Evolutionary conservation across 2,888 invertebrate genomes (phyloP).

Genomic region (Trichopria drosophilae): DNA sequence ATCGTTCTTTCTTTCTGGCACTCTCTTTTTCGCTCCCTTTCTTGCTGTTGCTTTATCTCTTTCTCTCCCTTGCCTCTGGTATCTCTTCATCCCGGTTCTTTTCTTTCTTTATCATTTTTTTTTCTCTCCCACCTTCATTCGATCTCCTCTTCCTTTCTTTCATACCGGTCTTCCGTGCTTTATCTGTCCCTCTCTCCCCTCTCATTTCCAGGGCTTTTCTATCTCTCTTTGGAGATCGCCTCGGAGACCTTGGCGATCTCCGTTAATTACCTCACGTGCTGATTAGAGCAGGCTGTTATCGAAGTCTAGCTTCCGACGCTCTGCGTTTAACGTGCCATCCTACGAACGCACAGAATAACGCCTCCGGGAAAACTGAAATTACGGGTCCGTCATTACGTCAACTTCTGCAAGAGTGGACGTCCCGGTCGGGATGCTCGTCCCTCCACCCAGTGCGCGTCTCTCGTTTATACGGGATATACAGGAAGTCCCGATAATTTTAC

Average conservation of each 20-base stretch:
- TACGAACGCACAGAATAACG: not conserved
- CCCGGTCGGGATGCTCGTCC: too few species aligned
- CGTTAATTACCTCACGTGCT: conserved; percentile 41
- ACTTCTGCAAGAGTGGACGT: conserved; percentile 32
- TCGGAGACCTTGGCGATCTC: too few species aligned
- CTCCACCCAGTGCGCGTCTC: too few species aligned
- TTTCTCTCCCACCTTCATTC: not conserved
- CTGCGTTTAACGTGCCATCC: conserved; percentile 31
- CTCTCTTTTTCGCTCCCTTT: conserved; percentile 10
- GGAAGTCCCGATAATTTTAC: too few species aligned
- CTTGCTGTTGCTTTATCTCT: not conserved
- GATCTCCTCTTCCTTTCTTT: too few species aligned
- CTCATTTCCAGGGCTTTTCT: too few species aligned
- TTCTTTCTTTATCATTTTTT: conserved; percentile 1
- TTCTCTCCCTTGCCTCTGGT: not conserved
- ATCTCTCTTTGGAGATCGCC: too few species aligned
- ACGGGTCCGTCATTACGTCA: conserved; percentile 14
- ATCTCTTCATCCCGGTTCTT: too few species aligned
- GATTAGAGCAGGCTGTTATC: conserved; percentile 38
- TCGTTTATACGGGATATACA: too few species aligned
- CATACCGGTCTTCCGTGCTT: too few species aligned
- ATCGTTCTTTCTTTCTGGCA: not conserved
- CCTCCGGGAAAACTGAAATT: conserved; percentile 26
- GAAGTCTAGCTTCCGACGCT: conserved; percentile 24
- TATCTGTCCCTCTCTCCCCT: too few species aligned